Evolutionary conservation across 2,113 vertebrate species (phyloP), one percentile per base, ranked within the genome.

Genomic region (Garra rufa): DNA sequence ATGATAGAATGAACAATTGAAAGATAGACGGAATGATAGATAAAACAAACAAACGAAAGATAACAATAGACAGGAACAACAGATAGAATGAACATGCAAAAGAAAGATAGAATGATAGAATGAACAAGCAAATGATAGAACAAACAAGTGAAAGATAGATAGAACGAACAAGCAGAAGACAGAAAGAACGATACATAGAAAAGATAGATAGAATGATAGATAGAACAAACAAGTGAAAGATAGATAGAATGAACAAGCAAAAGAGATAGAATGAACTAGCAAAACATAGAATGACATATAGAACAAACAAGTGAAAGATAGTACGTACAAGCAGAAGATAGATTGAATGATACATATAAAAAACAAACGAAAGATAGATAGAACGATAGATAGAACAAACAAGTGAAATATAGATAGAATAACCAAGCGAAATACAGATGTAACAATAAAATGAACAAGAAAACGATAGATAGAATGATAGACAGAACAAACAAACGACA

Each of bases 231-330:
- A 3, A 57, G 19, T 78, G n/a, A 67, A 52, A 44, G 7, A 44
- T 9, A 44, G 43, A 44, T 44, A 10, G 9, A 44, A 44, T 8
- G 7, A 44, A 9, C 6, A 1, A 61, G 21, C 7, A 57, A 83
- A 28, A 19, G 82, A 50, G 26, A 81, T 52, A 10, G 9, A 44
- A 44, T 8, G 7, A 44, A 9, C 6, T 0, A 61, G 21, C 7
- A 57, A 83, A 28, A 19, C 52, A 85, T 52, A 30, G 52, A 48
- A 87, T 74, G 83, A 75, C 30, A 57, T 10, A 44, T 61, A n/a
- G 50, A 74, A 48, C 21, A 44, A 44, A 44, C 43, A 44, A 44
- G 43, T 10, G 5, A 55, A 17, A 55, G 48, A 11, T 17, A 52
- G 50, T 21, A 55, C 43, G n/a, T n/a, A n/a, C n/a, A n/a, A n/a